These are phyloP conservation scores for Origma solitaria DNA, from an alignment of 2,113 vertebrate species.

Conservation along the genomic window DNA sequence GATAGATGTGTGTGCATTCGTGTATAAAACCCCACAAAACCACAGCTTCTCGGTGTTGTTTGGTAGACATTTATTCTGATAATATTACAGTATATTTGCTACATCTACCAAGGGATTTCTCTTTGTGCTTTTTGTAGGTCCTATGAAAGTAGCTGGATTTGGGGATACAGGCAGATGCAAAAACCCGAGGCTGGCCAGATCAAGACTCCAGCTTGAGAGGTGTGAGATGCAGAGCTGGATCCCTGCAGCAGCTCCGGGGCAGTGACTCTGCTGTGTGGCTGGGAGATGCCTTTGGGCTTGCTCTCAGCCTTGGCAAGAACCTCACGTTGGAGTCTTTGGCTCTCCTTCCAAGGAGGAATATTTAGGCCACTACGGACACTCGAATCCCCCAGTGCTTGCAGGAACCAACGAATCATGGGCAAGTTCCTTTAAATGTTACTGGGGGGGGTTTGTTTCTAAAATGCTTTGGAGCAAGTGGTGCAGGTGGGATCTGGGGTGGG, in stretches of 20 bases:
- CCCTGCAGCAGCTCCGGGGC: neutral
- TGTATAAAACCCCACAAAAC: neutral
- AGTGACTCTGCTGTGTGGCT: neutral
- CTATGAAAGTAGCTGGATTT: neutral
- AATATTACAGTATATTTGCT: neutral
- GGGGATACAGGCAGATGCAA: neutral
- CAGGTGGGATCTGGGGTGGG: neutral
- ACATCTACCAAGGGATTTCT: neutral
- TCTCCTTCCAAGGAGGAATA: neutral
- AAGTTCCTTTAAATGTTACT: neutral
- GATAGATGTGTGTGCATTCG: neutral
- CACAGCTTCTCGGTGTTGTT: neutral
- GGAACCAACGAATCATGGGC: neutral
- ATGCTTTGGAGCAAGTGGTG: accelerated
- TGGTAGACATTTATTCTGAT: neutral
- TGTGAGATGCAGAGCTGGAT: neutral
- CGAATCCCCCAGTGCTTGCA: neutral
- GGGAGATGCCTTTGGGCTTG: neutral
- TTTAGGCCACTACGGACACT: accelerated
- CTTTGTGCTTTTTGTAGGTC: neutral
- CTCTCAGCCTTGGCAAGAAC: neutral
- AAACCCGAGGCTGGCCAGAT: neutral
- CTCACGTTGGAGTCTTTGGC: neutral
- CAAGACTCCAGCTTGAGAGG: neutral
- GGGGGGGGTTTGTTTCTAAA: neutral